Conservation (phyloP, 1,140 invertebrate genomes). For the Heliconius eleuchia region DNA sequence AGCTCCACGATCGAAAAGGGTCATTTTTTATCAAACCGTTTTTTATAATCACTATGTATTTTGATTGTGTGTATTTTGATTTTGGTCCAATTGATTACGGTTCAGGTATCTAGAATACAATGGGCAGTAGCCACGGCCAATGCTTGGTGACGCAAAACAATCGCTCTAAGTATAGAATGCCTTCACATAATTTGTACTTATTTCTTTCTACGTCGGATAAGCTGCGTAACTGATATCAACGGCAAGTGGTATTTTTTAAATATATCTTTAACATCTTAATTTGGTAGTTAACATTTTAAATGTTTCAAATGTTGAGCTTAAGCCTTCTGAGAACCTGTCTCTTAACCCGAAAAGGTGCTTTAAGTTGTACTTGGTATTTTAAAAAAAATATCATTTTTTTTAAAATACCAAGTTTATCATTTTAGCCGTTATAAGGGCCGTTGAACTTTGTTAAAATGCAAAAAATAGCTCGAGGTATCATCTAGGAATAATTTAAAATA, state of each 20-base stretch:
- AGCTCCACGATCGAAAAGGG: too few relatives aligned
- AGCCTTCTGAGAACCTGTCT: conserved; percentile 3
- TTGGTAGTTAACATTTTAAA: not conserved
- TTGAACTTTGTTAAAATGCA: not conserved
- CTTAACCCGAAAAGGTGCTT: not conserved
- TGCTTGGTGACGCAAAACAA: conserved; percentile 50
- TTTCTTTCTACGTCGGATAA: not conserved
- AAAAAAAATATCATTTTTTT: too few relatives aligned
- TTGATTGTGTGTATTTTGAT: conserved; percentile 59
- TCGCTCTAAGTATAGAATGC: conserved; percentile 38
- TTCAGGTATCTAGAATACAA: conserved; percentile 59
- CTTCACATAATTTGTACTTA: conserved; percentile 25
- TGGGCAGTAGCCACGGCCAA: conserved; percentile 54
- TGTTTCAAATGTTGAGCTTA: not conserved
- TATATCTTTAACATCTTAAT: conserved; percentile 12
- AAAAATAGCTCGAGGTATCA: not conserved
- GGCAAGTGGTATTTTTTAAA: not conserved
- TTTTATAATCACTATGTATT: too few relatives aligned
- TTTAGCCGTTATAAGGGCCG: not conserved
- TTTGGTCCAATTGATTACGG: conserved; percentile 59
- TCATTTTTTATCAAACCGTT: too few relatives aligned
- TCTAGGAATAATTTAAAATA: too few relatives aligned
- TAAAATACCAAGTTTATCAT: too few relatives aligned
- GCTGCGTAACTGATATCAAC: not conserved
- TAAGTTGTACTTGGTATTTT: not conserved